Base-by-base conservation (phyloP, 2,888 invertebrate species). In the Lasius fuliginosus region DNA sequence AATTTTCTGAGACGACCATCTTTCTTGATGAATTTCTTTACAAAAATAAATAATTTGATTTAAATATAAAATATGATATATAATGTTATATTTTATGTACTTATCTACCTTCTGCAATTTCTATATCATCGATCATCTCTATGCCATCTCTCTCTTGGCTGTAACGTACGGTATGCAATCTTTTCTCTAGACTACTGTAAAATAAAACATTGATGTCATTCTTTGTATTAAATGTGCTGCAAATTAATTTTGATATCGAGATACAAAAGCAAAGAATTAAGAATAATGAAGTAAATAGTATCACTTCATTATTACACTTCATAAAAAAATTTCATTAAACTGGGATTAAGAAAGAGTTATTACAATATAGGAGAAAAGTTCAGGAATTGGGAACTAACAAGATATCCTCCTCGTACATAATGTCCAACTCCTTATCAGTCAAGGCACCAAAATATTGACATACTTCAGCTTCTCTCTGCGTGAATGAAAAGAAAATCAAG, bases 361-460 rank as follows among this genome's bases (percentile, higher is more conserved):
- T 42, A 15, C 0, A 2, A 11, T 23, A 40, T 5, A 23, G 33
- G 12, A 15, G 36, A 15, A 65, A 69, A 27, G 12, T 0, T 9
- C n/a, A 46, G 11, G 6, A 82, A 60, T 53, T 15, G 49, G 18
- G 11, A 67, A 88, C 88, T 86, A 81, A 88, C 88, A 58, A 53
- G 3, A 62, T 8, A 23, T 60, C 68, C 12, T n/a, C n/a, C 9
- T 83, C 15, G 30, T 86, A 9, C 5, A 86, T 71, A 27, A 60
- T n/a, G 0, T 87, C 83, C 75, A 91, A n/a, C 18, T 89, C 76
- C 11, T 82, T 53, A 18, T 75, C 56, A 23, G 85, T 77, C 71
- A 91, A 27, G 11, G 6, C 67, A 46, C 91, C 91, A 62, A 91
- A 91, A 82, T 86, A 64, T 33, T 71, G 46, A 36, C 60, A 64